phyloP scores from a whole-genome alignment of 2,797 vertebrate genomes.

The Adrianichthys oophorus region DNA sequence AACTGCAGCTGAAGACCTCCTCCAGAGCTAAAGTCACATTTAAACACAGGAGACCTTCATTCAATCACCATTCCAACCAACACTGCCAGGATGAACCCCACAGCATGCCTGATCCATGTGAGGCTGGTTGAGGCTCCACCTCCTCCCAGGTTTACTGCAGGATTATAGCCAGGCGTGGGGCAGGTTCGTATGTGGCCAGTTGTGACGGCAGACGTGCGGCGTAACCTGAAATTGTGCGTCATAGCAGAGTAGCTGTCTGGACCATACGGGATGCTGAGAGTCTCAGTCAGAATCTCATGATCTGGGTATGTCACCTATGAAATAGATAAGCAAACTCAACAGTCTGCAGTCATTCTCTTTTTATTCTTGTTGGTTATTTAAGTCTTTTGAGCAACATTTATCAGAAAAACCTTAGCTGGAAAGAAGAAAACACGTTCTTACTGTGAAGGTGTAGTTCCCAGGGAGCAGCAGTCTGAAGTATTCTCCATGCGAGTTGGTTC shows the following conservation, averaged over 20 bases:
- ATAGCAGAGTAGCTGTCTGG: constrained; percentile 78
- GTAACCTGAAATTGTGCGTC: constrained; percentile 79
- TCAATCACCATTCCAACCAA: constrained; percentile 6
- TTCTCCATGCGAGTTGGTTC: constrained; percentile 85
- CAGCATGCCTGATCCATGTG: not conserved
- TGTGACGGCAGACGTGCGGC: not conserved
- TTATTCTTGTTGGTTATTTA: not conserved
- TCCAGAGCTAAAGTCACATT: too few relatives aligned
- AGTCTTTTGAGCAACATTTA: not conserved
- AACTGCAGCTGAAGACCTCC: not conserved
- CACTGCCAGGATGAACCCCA: constrained; percentile 11
- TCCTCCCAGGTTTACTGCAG: not conserved
- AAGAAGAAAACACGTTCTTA: constrained; percentile 38
- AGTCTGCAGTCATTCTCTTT: not conserved
- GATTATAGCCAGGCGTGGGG: constrained; percentile 21
- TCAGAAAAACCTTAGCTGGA: not conserved
- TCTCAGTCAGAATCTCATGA: constrained; percentile 71
- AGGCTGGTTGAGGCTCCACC: not conserved
- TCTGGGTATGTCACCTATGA: constrained; percentile 83
- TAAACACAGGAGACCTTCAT: constrained; percentile 10
- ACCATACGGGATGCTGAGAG: constrained; percentile 69
- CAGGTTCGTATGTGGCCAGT: not conserved
- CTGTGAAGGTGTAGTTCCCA: constrained; percentile 85
- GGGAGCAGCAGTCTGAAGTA: constrained; percentile 92
- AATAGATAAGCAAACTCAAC: not conserved